phyloP scores from a whole-genome alignment of 2,113 vertebrate species.

The Microcebus griseorufus region DNA sequence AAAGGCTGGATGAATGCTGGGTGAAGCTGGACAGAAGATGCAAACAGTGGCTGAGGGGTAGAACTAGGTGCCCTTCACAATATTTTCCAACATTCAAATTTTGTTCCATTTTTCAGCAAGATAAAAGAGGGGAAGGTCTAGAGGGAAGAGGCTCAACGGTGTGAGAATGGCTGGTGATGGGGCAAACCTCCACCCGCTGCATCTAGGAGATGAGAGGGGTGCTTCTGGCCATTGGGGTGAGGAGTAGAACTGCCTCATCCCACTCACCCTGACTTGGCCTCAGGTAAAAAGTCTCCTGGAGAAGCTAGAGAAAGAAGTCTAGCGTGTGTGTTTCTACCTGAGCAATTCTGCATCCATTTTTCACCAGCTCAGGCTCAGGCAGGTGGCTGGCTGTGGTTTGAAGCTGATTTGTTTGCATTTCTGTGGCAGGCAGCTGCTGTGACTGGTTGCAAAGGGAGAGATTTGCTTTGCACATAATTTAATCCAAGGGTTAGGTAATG shows the following conservation, averaged over 20 bases:
- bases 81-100: not conserved
- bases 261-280: not conserved
- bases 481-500: conserved; percentile 70
- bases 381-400: conserved; percentile 48
- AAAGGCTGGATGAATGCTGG: not conserved
- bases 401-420: conserved; percentile 68
- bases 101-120: not conserved
- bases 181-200: not conserved
- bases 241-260: not conserved
- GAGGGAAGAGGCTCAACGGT: not conserved
- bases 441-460: conserved; percentile 48
- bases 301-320: not conserved
- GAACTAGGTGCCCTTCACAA: not conserved
- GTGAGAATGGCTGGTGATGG: too few relatives aligned
- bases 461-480: conserved; percentile 70
- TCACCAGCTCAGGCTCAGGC: not conserved
- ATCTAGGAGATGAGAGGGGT: not conserved
- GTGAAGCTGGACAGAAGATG: not conserved
- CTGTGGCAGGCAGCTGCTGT: conserved; percentile 16
- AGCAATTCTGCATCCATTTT: not conserved
- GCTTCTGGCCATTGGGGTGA: not conserved
- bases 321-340: not conserved
- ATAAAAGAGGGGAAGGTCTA: not conserved
- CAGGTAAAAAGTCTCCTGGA: not conserved
- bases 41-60: not conserved